These are phyloP conservation scores for Echeneis naucrates DNA, from an alignment of 2,797 vertebrate genomes.

Conservation along the genomic window DNA sequence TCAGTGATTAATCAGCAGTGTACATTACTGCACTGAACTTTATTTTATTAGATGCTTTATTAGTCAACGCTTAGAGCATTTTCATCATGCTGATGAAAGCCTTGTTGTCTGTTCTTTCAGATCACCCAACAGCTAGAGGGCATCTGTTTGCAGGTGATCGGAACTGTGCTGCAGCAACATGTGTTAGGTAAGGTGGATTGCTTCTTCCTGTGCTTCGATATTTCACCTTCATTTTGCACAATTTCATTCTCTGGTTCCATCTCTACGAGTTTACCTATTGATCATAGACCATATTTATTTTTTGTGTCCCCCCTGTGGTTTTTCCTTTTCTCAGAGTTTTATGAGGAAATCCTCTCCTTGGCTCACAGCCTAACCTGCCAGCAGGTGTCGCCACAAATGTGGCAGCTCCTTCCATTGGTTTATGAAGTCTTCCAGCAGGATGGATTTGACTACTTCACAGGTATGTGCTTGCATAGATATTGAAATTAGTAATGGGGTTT, in stretches of 20 bases:
- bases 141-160: conserved; percentile 99
- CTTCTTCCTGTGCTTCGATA: conserved; percentile 40
- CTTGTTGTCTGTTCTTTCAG: conserved; percentile 74
- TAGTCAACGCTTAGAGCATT: neutral
- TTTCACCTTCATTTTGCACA: conserved; percentile 36
- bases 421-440: conserved; percentile 99
- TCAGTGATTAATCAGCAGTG: neutral
- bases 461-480: conserved; percentile 65
- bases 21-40: conserved; percentile 4
- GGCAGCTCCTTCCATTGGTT: conserved; percentile 97
- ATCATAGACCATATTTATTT: conserved; percentile 5
- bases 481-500: neutral
- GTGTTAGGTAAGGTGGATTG: conserved; percentile 89
- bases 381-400: conserved; percentile 98
- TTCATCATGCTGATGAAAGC: neutral
- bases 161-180: conserved; percentile 97
- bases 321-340: conserved; percentile 88
- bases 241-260: neutral
- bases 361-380: conserved; percentile 99
- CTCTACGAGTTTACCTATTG: neutral
- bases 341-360: conserved; percentile 98
- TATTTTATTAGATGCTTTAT: neutral
- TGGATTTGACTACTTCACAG: conserved; percentile 99
- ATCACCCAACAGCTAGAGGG: conserved; percentile 98
- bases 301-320: neutral